Evolutionary conservation across 2,888 invertebrate species (phyloP).

Genomic region (Plagodis pulveraria): DNA sequence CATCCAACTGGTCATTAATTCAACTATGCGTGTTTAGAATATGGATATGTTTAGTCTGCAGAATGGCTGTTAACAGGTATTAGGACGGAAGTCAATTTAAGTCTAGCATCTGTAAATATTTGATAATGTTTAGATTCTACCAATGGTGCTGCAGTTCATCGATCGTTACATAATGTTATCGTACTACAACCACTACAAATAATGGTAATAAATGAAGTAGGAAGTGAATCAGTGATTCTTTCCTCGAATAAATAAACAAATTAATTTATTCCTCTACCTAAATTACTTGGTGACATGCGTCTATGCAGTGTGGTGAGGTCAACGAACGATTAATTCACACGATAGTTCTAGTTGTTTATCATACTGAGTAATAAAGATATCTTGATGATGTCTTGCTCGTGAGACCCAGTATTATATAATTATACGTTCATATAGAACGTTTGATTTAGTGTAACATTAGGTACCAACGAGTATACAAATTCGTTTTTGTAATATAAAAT

Average conservation of each 20-base stretch:
- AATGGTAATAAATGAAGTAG: constrained; percentile 27
- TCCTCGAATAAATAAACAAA: constrained; percentile 22
- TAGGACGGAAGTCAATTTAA: constrained; percentile 21
- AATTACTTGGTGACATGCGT: constrained; percentile 24
- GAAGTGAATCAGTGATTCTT: constrained; percentile 47
- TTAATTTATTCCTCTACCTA: constrained; percentile 19
- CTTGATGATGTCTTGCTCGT: constrained; percentile 51
- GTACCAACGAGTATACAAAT: too few relatives aligned
- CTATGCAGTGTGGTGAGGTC: constrained; percentile 47
- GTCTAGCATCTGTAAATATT: constrained; percentile 15
- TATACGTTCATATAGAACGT: constrained; percentile 19
- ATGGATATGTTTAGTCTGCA: constrained; percentile 13
- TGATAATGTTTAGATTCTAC: constrained; percentile 21
- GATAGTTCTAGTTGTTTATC: constrained; percentile 71
- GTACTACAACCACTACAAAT: not conserved
- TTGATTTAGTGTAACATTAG: constrained; percentile 6
- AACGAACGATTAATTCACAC: constrained; percentile 69
- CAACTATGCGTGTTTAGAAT: constrained; percentile 28
- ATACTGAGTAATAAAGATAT: constrained; percentile 71
- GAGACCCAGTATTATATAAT: constrained; percentile 41
- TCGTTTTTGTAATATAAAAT: too few relatives aligned
- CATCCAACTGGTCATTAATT: constrained; percentile 28
- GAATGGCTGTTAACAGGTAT: constrained; percentile 23
- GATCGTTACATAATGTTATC: constrained; percentile 16
- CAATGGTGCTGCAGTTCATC: not conserved